phyloP scores from a whole-genome alignment of 2,797 vertebrate genomes.

The Hipposideros larvatus region DNA sequence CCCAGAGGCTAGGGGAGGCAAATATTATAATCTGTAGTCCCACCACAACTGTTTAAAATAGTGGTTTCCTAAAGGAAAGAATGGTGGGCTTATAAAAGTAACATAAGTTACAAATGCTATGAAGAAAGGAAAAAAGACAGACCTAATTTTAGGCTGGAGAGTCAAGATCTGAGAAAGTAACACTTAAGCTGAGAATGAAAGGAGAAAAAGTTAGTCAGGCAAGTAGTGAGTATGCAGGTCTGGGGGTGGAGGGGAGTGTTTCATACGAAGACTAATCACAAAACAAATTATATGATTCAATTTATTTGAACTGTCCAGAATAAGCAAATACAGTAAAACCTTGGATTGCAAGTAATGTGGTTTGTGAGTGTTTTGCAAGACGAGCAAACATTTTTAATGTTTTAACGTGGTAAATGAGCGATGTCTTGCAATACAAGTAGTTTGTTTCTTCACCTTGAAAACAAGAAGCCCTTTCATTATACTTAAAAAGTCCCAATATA shows the following conservation, averaged over 20 bases:
- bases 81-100: slow-evolving; percentile 12
- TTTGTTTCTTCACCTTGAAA: too few species aligned
- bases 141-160: slow-evolving; percentile 56
- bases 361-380: too few species aligned
- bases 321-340: too few species aligned
- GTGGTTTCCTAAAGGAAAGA: not conserved
- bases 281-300: too few species aligned
- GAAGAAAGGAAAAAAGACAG: slow-evolving; percentile 57
- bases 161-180: slow-evolving; percentile 51
- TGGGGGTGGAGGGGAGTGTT: not conserved
- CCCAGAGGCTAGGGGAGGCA: not conserved
- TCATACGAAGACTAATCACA: not conserved
- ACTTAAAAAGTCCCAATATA: too few species aligned
- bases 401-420: too few species aligned
- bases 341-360: too few species aligned
- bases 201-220: slow-evolving; percentile 50
- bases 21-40: not conserved
- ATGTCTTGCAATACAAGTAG: too few species aligned
- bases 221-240: not conserved
- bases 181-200: slow-evolving; percentile 40
- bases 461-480: too few species aligned
- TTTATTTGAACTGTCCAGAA: too few species aligned
- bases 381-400: too few species aligned
- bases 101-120: not conserved
- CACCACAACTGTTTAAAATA: slow-evolving; percentile 24